Percentiles rank a stretch among this genome's conserved stretches.
These are phyloP conservation scores for Dermolepida albohirtum DNA, from an alignment of 2,888 invertebrate species.

Conservation along the genomic window DNA sequence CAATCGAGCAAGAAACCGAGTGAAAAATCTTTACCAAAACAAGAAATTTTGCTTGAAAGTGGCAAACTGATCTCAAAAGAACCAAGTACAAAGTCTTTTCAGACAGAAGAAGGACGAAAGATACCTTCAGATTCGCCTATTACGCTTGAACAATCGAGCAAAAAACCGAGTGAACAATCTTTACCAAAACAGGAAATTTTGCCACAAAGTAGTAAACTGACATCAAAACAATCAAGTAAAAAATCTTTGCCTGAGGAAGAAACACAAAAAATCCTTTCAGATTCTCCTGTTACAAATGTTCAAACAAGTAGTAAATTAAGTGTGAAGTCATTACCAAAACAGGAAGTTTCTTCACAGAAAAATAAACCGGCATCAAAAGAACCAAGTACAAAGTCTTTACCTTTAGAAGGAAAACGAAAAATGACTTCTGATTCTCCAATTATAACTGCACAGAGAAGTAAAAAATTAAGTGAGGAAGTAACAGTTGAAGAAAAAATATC, in stretches of 20 bases:
- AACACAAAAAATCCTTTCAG: not conserved
- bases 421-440: not conserved
- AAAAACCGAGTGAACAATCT: too few species aligned
- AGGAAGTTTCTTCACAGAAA: too few species aligned
- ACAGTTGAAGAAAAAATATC: too few species aligned
- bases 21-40: too few species aligned
- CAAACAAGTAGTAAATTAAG: too few species aligned
- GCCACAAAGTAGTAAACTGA: not conserved
- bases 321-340: too few species aligned
- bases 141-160: too few species aligned
- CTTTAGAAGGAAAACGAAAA: not conserved
- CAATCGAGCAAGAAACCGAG: too few species aligned
- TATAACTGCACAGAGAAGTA: not conserved
- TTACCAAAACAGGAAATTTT: not conserved
- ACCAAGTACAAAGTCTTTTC: not conserved
- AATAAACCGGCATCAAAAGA: not conserved
- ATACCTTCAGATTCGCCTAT: too few species aligned
- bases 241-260: conserved; percentile 3
- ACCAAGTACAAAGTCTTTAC: not conserved
- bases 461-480: too few species aligned
- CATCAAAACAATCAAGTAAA: conserved; percentile 13
- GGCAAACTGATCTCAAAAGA: not conserved
- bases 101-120: too few species aligned
- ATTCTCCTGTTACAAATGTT: not conserved
- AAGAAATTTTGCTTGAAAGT: too few species aligned